These are phyloP conservation scores for Trachymyrmex cornetzi DNA, from an alignment of 1,140 invertebrate species.

Conservation along the genomic window DNA sequence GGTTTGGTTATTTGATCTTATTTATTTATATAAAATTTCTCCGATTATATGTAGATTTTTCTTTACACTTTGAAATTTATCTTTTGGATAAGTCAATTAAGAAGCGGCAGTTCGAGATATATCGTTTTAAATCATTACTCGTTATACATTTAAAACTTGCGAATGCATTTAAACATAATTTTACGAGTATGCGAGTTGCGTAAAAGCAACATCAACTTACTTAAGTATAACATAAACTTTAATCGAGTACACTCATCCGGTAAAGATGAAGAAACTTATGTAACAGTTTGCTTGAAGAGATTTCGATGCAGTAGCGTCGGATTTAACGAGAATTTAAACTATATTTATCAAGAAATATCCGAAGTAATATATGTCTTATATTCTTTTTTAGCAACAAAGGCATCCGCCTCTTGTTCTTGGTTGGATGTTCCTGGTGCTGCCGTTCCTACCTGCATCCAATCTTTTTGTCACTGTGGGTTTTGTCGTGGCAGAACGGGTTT, in stretches of 20 bases:
- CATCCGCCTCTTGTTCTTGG: constrained; percentile 89
- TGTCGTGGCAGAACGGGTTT: constrained; percentile 95
- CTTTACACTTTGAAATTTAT: neutral
- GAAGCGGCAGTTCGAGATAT: neutral
- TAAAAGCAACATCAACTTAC: constrained; percentile 45
- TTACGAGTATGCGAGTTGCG: constrained; percentile 35
- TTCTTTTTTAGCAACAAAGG: constrained; percentile 87
- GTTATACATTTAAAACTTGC: constrained; percentile 28
- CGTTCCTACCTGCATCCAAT: constrained; percentile 96
- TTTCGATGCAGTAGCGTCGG: neutral
- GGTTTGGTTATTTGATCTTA: constrained; percentile 14
- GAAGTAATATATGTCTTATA: neutral
- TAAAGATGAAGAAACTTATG: constrained; percentile 48
- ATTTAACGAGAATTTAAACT: constrained; percentile 35
- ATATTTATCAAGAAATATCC: constrained; percentile 15
- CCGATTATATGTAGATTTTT: neutral
- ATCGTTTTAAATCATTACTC: neutral
- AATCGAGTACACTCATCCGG: constrained; percentile 45
- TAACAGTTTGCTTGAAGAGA: constrained; percentile 47
- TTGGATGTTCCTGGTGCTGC: constrained; percentile 90
- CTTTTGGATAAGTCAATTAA: neutral
- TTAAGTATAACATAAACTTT: constrained; percentile 50
- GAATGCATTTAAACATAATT: constrained; percentile 42
- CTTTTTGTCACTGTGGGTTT: constrained; percentile 96
- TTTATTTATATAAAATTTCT: constrained; percentile 23